phyloP scores from a whole-genome alignment of 2,888 invertebrate species.

The Crocallis elinguaria region DNA sequence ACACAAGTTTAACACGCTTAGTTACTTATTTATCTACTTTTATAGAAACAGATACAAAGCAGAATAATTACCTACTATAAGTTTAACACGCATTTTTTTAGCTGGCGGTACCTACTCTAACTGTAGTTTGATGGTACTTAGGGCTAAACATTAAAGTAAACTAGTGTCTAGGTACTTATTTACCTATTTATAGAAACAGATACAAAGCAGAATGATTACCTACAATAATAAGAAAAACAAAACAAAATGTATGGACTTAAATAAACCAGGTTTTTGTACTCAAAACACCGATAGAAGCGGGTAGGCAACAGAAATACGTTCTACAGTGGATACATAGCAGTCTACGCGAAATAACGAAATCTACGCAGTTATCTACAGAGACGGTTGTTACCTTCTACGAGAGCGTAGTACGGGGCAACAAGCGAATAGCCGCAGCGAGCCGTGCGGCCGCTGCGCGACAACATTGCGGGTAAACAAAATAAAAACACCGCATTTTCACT shows the following conservation, averaged over 20 bases:
- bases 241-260: not conserved
- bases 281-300: not conserved
- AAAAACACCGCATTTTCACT: constrained; percentile 39
- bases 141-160: too few species aligned
- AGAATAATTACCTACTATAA: too few species aligned
- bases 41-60: too few species aligned
- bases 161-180: too few species aligned
- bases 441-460: constrained; percentile 4
- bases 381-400: constrained; percentile 17
- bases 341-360: constrained; percentile 18
- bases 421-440: not conserved
- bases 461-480: constrained; percentile 69
- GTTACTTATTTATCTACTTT: too few species aligned
- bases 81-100: too few species aligned
- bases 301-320: not conserved
- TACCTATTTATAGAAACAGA: too few species aligned
- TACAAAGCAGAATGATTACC: too few species aligned
- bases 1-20: too few species aligned
- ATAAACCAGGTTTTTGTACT: not conserved
- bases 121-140: too few species aligned
- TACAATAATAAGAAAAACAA: not conserved
- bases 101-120: too few species aligned
- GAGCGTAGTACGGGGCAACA: constrained; percentile 4
- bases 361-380: constrained; percentile 24
- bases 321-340: not conserved